Evolutionary conservation across 2,888 invertebrate species (phyloP), one percentile per base, ranked within the genome.

Genomic region (Leptinotarsa haldemani): DNA sequence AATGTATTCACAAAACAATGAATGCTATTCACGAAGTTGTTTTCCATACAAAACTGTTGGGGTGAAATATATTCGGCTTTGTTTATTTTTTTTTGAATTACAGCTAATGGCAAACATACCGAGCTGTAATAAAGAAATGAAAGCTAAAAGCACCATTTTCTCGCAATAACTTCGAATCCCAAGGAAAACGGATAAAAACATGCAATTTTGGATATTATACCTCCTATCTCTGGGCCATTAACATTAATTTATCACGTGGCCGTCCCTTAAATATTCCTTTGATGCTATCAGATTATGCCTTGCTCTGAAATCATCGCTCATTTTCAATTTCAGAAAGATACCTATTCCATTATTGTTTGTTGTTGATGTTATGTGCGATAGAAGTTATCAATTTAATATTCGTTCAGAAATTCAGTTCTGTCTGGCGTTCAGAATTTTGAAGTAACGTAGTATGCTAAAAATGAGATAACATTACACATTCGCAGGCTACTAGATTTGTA

Each of bases 241-340:
- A 64, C 64, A 70, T 70, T 65, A 61, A 61, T 61, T 30, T 61
- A 61, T 61, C 61, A 61, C 61, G 61, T 61, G 61, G 30, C 74
- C 47, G 47, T 67, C 67, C 69, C 67, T 73, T 66, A 70, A 69
- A 73, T 75, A 73, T 73, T 73, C 71, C 67, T 73, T 76, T 73
- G 73, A 76, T 73, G 73, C 73, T 70, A 75, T 75, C 73, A 69
- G 73, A 73, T 71, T 73, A 73, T 73, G 71, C 61, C 73, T 50
- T 65, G 73, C 70, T 70, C 69, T 71, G 71, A 73, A 73, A 73
- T 73, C 65, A 69, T 73, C 50, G 69, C 56, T 71, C 68, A 73
- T 73, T 73, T 67, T 52, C 69, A 64, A 73, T 71, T 71, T 64
- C 65, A 50, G 53, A 69, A 25, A 71, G 52, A 40, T 65, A n/a